A percentile compares a stretch with the other conserved stretches of the same genome.
These are phyloP conservation scores for Leiothrix lutea DNA, from an alignment of 2,113 vertebrate species.

Conservation along the genomic window DNA sequence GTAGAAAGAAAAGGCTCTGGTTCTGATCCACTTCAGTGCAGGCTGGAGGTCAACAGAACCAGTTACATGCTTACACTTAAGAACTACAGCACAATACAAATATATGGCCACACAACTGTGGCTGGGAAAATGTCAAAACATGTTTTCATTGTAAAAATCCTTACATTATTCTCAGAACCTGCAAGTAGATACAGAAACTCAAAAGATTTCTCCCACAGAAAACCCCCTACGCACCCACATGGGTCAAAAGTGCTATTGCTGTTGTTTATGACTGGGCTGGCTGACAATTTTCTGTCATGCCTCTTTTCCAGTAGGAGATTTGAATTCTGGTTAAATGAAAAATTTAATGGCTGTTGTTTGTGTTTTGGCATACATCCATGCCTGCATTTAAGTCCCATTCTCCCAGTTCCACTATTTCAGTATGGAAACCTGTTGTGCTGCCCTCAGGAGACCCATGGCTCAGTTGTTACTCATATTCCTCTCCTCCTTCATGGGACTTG, in stretches of 20 bases:
- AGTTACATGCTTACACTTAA: background rate
- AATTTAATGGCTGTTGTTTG: background rate
- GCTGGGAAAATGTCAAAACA: background rate
- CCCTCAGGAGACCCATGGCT: background rate
- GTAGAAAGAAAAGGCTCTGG: background rate
- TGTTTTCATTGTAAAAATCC: background rate
- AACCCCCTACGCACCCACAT: fast-evolving
- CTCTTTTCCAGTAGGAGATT: background rate
- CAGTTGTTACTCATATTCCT: background rate
- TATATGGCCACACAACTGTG: background rate
- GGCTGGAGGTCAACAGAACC: background rate
- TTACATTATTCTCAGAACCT: background rate
- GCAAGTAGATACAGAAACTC: background rate
- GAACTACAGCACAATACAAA: background rate
- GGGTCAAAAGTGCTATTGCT: background rate
- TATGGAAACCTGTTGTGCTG: background rate
- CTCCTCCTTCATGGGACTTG: background rate
- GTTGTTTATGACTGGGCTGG: background rate
- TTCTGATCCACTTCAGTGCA: background rate
- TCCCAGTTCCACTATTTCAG: background rate
- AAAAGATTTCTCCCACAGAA: background rate
- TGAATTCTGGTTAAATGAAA: conserved; percentile 7
- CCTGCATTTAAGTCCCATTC: background rate
- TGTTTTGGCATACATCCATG: background rate
- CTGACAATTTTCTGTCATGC: background rate